Percentiles rank a stretch among this genome's conserved stretches.
These are phyloP conservation scores for Peromyscus californicus DNA, from an alignment of 2,113 vertebrate genomes.

Conservation along the genomic window DNA sequence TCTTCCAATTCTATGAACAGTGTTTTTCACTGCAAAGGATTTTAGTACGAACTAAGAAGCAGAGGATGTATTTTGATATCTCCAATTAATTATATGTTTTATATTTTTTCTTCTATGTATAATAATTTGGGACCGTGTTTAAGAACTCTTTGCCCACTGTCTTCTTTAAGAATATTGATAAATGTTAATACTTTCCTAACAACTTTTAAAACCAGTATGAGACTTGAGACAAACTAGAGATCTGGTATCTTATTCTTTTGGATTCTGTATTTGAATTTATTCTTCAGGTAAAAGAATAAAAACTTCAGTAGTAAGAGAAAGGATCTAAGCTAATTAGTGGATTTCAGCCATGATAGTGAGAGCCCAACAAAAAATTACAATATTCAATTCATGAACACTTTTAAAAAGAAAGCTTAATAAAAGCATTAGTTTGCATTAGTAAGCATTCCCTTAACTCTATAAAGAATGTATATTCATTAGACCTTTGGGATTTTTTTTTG, in stretches of 20 bases:
- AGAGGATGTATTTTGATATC: too few species aligned
- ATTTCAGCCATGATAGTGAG: not conserved
- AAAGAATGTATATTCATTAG: not conserved
- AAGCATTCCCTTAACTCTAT: slow-evolving; percentile 6
- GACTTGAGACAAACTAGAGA: not conserved
- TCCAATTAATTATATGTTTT: not conserved
- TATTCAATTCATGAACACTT: not conserved
- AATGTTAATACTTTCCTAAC: not conserved
- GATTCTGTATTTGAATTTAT: not conserved
- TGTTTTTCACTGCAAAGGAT: not conserved
- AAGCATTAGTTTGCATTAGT: not conserved
- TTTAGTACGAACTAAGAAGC: not conserved
- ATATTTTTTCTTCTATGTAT: not conserved
- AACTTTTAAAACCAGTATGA: not conserved
- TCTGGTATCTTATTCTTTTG: not conserved
- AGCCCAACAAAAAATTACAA: not conserved
- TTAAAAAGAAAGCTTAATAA: not conserved
- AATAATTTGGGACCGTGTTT: not conserved
- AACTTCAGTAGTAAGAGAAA: not conserved
- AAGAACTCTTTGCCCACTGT: not conserved
- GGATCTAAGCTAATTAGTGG: not conserved
- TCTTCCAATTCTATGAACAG: not conserved
- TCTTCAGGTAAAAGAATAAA: not conserved
- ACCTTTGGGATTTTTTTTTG: not conserved
- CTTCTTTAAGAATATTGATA: not conserved